Percentiles rank a stretch among this genome's conserved stretches.
Conservation (phyloP, 2,797 vertebrate genomes). For the Chaetophractus vellerosus region DNA sequence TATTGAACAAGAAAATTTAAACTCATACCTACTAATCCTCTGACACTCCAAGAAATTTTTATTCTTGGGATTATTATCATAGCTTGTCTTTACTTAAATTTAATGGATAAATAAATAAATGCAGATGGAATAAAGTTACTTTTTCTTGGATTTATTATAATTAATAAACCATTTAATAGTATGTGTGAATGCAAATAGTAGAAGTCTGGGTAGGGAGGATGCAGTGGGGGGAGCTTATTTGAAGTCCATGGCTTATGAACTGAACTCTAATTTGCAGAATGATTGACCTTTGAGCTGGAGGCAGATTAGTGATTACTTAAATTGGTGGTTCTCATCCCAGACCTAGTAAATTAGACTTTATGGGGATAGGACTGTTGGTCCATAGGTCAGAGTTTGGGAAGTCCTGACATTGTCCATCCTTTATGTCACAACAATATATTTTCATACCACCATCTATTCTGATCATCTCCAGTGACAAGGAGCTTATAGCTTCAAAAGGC, state of each 20-base stretch:
- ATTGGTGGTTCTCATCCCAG: background rate
- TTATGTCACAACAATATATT: background rate
- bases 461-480: background rate
- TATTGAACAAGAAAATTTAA: background rate
- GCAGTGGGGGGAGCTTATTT: background rate
- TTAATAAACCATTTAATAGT: slow-evolving; percentile 54
- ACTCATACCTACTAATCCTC: background rate
- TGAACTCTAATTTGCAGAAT: slow-evolving; percentile 63
- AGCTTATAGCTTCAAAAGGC: background rate
- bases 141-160: slow-evolving; percentile 35
- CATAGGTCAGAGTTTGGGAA: slow-evolving; percentile 51
- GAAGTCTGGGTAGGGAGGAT: background rate
- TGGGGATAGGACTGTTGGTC: background rate
- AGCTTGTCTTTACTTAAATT: slow-evolving; percentile 1
- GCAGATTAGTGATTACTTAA: slow-evolving; percentile 1
- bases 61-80: background rate
- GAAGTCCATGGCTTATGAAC: slow-evolving; percentile 37
- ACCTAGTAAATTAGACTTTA: slow-evolving; percentile 64
- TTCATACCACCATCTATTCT: background rate
- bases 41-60: slow-evolving; percentile 48
- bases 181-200: background rate
- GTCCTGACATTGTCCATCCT: background rate
- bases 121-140: slow-evolving; percentile 45
- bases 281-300: slow-evolving; percentile 60
- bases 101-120: slow-evolving; percentile 65